Conservation (phyloP, 2,797 vertebrate species). For the Arctocebus calabarensis region DNA sequence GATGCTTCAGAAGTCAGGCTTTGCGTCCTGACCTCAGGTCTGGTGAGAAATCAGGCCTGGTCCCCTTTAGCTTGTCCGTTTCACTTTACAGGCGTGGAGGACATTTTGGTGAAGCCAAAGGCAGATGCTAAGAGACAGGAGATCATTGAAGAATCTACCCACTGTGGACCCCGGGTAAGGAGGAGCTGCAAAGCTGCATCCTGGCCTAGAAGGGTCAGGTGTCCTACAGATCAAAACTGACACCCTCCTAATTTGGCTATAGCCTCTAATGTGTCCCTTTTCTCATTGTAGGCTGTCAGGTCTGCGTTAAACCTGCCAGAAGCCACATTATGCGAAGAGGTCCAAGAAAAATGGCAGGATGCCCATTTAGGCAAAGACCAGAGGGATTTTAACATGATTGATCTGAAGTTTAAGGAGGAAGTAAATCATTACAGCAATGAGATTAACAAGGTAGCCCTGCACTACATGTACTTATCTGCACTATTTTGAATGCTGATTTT, state of each 20-base stretch:
- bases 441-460: constrained; percentile 93
- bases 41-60: neutral
- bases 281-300: constrained; percentile 91
- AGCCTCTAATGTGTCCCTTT: neutral
- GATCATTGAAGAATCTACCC: constrained; percentile 92
- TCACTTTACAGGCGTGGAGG: constrained; percentile 93
- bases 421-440: constrained; percentile 97
- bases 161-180: constrained; percentile 91
- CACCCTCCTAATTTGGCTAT: neutral
- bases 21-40: neutral
- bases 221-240: neutral
- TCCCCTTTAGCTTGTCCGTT: neutral
- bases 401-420: constrained; percentile 98
- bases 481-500: constrained; percentile 47
- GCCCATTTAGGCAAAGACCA: constrained; percentile 97
- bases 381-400: constrained; percentile 96
- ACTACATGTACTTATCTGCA: neutral
- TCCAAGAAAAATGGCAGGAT: constrained; percentile 94
- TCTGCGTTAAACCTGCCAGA: constrained; percentile 93
- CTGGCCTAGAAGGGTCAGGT: rapidly evolving
- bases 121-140: constrained; percentile 92
- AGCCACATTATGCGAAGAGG: constrained; percentile 87
- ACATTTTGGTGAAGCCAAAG: constrained; percentile 94
- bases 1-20: neutral
- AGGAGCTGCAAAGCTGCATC: neutral